phyloP scores from a whole-genome alignment of 2,888 invertebrate species.

The Parnassius glacialis region DNA sequence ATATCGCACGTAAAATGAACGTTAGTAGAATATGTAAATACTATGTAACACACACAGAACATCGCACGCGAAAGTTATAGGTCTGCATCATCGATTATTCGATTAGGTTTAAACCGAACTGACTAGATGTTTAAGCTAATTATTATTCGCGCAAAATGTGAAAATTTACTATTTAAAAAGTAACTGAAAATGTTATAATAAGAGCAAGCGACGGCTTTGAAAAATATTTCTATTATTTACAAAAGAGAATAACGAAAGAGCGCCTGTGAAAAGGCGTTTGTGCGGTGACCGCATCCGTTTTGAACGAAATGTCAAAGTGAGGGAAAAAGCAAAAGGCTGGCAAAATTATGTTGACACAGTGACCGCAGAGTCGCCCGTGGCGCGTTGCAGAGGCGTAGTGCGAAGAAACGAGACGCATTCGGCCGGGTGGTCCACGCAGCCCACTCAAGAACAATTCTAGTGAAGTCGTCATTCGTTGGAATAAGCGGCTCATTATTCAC shows the following conservation, averaged over 20 bases:
- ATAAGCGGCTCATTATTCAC: constrained; percentile 80
- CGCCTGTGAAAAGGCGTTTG: constrained; percentile 56
- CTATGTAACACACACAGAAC: constrained; percentile 6
- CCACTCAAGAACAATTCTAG: constrained; percentile 70
- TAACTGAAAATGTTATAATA: constrained; percentile 2
- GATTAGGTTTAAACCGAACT: constrained; percentile 12
- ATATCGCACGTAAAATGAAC: not conserved
- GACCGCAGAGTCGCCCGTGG: constrained; percentile 39
- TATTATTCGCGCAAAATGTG: not conserved
- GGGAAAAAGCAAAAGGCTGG: constrained; percentile 52
- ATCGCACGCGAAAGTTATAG: constrained; percentile 14
- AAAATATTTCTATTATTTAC: constrained; percentile 22
- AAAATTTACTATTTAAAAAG: not conserved
- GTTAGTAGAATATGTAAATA: constrained; percentile 28
- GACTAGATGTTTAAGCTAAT: constrained; percentile 5
- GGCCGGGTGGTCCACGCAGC: constrained; percentile 59
- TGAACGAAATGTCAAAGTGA: constrained; percentile 71
- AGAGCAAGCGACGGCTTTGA: constrained; percentile 1
- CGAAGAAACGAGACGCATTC: constrained; percentile 28
- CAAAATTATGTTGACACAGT: constrained; percentile 67
- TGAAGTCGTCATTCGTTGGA: constrained; percentile 69
- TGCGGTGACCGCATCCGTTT: constrained; percentile 62
- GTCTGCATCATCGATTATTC: constrained; percentile 18
- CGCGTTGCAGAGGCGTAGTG: constrained; percentile 23
- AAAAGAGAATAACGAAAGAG: constrained; percentile 31